Evolutionary conservation across 2,113 vertebrate species (phyloP).

Genomic region (Oplegnathus fasciatus): DNA sequence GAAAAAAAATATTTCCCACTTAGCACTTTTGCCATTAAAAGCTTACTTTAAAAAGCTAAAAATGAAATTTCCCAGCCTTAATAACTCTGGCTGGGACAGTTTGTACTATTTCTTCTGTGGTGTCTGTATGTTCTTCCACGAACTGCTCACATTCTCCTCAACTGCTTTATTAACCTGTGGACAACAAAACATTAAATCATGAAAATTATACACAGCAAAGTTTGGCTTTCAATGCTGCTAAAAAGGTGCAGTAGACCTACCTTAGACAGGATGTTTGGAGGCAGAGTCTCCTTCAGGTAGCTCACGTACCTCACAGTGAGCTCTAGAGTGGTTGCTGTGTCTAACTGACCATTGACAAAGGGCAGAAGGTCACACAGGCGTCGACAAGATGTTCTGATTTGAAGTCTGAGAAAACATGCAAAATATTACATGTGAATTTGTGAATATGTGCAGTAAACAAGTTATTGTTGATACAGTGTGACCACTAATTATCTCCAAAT

Average conservation of each 20-base stretch:
- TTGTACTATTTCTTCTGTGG: background rate
- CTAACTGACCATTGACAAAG: background rate
- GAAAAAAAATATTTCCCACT: background rate
- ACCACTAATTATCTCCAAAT: background rate
- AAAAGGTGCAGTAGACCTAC: background rate
- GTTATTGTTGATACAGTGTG: background rate
- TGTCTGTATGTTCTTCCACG: background rate
- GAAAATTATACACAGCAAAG: background rate
- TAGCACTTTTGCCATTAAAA: background rate
- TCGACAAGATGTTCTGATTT: constrained; percentile 17
- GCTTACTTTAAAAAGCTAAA: background rate
- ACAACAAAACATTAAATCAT: background rate
- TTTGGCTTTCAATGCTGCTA: background rate
- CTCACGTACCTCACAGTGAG: background rate
- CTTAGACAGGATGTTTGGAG: background rate
- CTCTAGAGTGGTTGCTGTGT: constrained; percentile 3
- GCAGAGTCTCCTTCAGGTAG: constrained; percentile 12
- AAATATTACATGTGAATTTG: background rate
- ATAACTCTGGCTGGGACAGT: background rate
- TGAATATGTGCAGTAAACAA: background rate
- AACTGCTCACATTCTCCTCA: background rate
- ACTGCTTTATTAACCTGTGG: background rate
- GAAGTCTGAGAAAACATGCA: constrained; percentile 5
- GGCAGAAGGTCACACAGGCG: background rate
- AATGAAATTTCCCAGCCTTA: background rate